Percentiles rank a stretch among this genome's conserved stretches.
Evolutionary conservation across 1,140 invertebrate species (phyloP).

Genomic region (Diabrotica virgifera): DNA sequence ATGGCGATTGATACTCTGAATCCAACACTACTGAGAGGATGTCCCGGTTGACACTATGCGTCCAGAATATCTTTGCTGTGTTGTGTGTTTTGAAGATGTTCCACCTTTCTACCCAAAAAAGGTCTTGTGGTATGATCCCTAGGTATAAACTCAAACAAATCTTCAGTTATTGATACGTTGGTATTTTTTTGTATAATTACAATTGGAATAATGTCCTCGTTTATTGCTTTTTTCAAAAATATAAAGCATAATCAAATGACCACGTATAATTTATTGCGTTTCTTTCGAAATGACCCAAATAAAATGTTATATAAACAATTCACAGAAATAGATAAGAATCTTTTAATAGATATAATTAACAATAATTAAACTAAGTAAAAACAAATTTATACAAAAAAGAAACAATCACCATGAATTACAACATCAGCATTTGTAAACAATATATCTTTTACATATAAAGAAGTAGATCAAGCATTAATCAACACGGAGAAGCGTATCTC

Average conservation of each 20-base stretch:
- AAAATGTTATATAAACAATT: not conserved
- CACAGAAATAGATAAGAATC: not conserved
- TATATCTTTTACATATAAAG: not conserved
- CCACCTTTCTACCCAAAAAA: too few species aligned
- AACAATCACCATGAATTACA: not conserved
- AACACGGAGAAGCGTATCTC: constrained; percentile 13
- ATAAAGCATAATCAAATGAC: not conserved
- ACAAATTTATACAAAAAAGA: not conserved
- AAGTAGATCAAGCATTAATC: constrained; percentile 8
- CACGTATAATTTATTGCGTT: not conserved
- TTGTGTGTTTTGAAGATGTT: too few species aligned
- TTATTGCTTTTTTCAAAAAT: too few species aligned
- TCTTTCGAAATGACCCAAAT: not conserved
- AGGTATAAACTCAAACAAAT: too few species aligned
- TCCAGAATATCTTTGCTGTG: too few species aligned
- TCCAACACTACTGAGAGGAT: too few species aligned
- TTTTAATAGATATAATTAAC: not conserved
- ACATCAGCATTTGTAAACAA: not conserved
- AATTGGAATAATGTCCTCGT: too few species aligned
- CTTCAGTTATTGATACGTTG: too few species aligned
- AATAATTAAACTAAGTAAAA: not conserved
- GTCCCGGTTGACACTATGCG: too few species aligned
- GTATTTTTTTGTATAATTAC: too few species aligned
- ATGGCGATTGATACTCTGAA: too few species aligned
- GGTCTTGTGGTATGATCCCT: too few species aligned